Conservation (phyloP, 2,888 invertebrate species). For the Gnatocerus cornutus region DNA sequence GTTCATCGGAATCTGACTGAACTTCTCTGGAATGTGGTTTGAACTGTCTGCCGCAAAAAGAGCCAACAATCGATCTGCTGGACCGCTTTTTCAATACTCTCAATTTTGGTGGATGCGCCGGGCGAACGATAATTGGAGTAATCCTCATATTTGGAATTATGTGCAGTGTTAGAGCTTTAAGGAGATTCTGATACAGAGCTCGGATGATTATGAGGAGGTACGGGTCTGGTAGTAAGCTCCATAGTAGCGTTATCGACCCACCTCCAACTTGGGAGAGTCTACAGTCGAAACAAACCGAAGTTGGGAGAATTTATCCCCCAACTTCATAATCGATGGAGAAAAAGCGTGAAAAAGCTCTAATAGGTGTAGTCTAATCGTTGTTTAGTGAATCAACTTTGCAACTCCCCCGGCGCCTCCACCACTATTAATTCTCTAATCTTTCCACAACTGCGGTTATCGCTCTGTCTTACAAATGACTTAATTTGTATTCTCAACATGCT, state of each 20-base stretch:
- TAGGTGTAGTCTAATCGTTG: no score
- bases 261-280: conserved; percentile 33
- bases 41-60: no score
- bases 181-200: conserved; percentile 16
- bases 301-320: conserved; percentile 5
- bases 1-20: no score
- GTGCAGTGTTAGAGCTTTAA: conserved; percentile 15
- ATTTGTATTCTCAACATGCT: conserved; percentile 19
- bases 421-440: background rate
- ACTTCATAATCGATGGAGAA: background rate
- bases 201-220: conserved; percentile 33
- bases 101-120: no score
- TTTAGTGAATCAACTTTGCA: no score
- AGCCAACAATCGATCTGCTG: no score
- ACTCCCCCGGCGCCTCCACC: background rate
- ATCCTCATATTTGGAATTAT: background rate
- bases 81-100: no score
- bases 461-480: conserved; percentile 9
- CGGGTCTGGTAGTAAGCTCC: conserved; percentile 37
- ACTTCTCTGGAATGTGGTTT: no score
- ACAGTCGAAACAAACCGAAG: conserved; percentile 25
- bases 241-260: conserved; percentile 40
- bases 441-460: background rate
- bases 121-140: no score
- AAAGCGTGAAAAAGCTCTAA: background rate